Evolutionary conservation across 2,113 vertebrate genomes (phyloP), one percentile per base, ranked within the genome.

Genomic region (Variabilichromis moorii): DNA sequence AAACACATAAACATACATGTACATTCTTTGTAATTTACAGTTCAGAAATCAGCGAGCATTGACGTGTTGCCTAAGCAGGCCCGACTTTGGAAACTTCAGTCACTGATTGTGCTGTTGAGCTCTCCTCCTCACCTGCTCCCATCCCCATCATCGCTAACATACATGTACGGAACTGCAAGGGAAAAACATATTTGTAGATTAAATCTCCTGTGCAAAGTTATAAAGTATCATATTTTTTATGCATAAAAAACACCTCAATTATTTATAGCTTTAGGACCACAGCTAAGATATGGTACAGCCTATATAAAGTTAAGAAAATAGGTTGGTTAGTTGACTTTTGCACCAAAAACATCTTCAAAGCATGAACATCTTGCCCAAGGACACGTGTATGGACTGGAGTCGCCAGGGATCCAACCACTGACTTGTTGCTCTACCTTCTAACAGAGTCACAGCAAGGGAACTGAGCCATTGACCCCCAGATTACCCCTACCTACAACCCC

Each of bases 81-180:
- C 79, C 90, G 16, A 96, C 95, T 80, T 95, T 95, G 80, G 96
- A 96, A 83, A 96, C 95, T 93, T 97, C 96, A 40, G 96, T 96
- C 85, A 95, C 91, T 57, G 95, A 95, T 28, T 91, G 91, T 35
- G 93, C n/a, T 19, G 90, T 7, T 14, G 96, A 92, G 4, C 92
- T 78, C 2, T 97, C 96, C 5, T 96, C 95, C 12, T 96, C 95
- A 63, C 91, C 93, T n/a, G 83, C 90, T 82, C 91, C 91, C 87
- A 95, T 96, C 57, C 96, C 96, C 89, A 96, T 37, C 93, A 95
- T 90, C 11, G 66, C 87, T 88, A 93, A 89, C 92, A 95, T 94
- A 82, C 94, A 94, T 33, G 92, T 86, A 21, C 94, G 85, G 83
- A 96, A 95, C 95, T 95, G 91, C 79, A 86, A 81, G 12, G 16